Base-by-base conservation (phyloP, 2,888 invertebrate species). In the Parnassius glacialis region DNA sequence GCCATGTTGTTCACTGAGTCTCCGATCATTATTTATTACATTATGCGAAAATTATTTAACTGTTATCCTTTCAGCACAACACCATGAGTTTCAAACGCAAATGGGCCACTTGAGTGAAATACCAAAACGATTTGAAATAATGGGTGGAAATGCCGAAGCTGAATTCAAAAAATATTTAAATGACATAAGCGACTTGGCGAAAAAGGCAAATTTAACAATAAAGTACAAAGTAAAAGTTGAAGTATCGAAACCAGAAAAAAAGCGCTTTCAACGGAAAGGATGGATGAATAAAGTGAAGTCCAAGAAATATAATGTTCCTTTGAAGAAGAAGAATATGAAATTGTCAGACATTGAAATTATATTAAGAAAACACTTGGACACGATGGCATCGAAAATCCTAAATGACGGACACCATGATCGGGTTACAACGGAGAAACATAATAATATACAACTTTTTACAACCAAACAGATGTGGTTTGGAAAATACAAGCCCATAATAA, bases 321-420 rank as follows among this genome's bases (percentile, higher is more conserved):
- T 90, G 43, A 90, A 90, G 69, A 89, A 83, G 66, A 82, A 80
- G 16, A 90, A 77, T 57, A 87, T 89, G 87, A 89, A 85, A 55
- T 68, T 88, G 9, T 90, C 90, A 0, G 83, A 83, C 57, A 89
- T 87, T 11, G 90, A 90, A 68, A 74, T 81, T 10, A 70, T 84
- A 52, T 54, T 88, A 50, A 78, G 87, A 41, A 87, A 80, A 65
- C 72, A 84, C 51, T 83, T 80, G 0, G 85, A 84, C 42, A 74
- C 81, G 20, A 73, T 70, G 3, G 74, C 71, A 0, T 70, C 68
- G 7, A 76, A 74, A 20, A 62, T 69, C 0, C 67, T 71, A 9
- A 70, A 71, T 1, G 59, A 65, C 0, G 75, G 76, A 1, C 69
- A 72, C 25, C 67, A 72, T n/a, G 57, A 66, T 10, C 53, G 69